phyloP scores from a whole-genome alignment of 2,888 invertebrate species.

The Lasioglossum malachurum region DNA sequence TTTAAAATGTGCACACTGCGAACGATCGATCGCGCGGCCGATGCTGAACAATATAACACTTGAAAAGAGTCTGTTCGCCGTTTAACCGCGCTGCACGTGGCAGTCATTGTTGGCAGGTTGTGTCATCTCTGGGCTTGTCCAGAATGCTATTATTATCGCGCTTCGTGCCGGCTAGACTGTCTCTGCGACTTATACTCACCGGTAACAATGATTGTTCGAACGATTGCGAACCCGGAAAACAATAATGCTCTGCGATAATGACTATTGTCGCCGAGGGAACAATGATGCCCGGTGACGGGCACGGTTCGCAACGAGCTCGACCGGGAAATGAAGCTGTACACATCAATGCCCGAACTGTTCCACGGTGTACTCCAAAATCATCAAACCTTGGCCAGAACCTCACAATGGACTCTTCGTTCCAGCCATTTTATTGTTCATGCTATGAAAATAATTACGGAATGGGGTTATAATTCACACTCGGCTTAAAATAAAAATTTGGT shows the following conservation, averaged over 20 bases:
- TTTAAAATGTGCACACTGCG: conserved; percentile 16
- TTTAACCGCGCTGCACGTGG: conserved; percentile 52
- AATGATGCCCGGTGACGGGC: conserved; percentile 49
- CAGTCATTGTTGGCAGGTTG: conserved; percentile 69
- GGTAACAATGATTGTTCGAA: conserved; percentile 53
- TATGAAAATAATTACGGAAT: too few species aligned
- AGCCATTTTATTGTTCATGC: too few species aligned
- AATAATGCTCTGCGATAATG: conserved; percentile 58
- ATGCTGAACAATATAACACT: not conserved
- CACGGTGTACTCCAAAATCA: not conserved
- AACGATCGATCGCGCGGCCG: conserved; percentile 21
- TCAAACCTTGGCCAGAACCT: not conserved
- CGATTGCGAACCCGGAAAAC: conserved; percentile 65
- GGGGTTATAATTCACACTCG: too few species aligned
- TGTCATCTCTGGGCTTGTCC: conserved; percentile 75
- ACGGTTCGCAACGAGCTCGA: conserved; percentile 15
- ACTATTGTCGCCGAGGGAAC: conserved; percentile 57
- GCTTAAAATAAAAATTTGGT: too few species aligned
- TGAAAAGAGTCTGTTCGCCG: conserved; percentile 30
- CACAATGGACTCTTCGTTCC: not conserved
- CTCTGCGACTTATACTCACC: conserved; percentile 29
- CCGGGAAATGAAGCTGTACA: conserved; percentile 32
- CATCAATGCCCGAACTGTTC: not conserved
- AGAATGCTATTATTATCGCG: conserved; percentile 66
- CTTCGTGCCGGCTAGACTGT: conserved; percentile 25